Evolutionary conservation across 2,888 invertebrate genomes (phyloP).

Genomic region (Helobdella robusta): DNA sequence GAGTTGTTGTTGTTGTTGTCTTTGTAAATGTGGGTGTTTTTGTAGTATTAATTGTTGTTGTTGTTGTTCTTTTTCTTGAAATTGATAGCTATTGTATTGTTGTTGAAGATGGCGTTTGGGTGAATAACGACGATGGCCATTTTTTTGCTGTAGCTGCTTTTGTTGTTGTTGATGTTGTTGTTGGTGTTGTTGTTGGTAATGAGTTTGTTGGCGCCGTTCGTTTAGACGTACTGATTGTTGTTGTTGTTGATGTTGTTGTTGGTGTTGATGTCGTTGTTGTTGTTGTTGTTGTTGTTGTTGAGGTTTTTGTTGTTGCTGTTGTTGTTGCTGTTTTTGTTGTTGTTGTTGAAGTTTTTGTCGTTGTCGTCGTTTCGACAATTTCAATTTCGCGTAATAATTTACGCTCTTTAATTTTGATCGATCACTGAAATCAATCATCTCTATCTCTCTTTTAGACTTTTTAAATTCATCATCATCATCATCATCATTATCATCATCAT

Average conservation of each 20-base stretch:
- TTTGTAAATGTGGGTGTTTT: too few relatives aligned
- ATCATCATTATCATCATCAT: slow-evolving; percentile 10
- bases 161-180: slow-evolving; percentile 5
- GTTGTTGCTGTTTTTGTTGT: too few relatives aligned
- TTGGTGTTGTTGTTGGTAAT: too few relatives aligned
- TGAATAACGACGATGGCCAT: neutral
- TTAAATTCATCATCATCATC: neutral
- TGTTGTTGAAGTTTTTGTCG: slow-evolving; percentile 8
- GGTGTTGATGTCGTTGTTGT: too few relatives aligned
- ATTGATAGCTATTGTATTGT: too few relatives aligned
- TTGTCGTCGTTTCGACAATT: neutral
- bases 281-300: too few relatives aligned
- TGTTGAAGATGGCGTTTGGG: too few relatives aligned
- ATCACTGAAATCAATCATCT: neutral
- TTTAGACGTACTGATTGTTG: neutral
- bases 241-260: too few relatives aligned
- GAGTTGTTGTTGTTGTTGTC: too few relatives aligned
- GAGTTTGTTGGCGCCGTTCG: neutral
- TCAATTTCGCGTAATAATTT: neutral
- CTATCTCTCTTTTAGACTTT: neutral
- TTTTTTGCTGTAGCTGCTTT: neutral
- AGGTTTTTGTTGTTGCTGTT: too few relatives aligned
- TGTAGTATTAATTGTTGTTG: too few relatives aligned
- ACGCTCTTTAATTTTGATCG: neutral
- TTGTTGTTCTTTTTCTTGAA: too few relatives aligned